Conservation (phyloP, 2,113 vertebrate genomes). For the Lepidothrix coronata region DNA sequence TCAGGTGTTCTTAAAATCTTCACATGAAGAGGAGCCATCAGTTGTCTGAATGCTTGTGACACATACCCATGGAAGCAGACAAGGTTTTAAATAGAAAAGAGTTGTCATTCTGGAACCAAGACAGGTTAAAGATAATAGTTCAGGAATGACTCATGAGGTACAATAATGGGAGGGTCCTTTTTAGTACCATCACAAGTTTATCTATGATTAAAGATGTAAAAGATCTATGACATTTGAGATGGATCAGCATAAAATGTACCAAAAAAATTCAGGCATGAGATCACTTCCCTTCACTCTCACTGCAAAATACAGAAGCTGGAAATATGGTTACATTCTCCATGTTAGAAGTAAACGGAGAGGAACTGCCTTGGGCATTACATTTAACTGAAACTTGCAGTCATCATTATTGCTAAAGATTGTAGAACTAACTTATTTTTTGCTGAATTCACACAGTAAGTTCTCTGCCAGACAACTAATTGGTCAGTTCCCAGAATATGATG, state of each 20-base stretch:
- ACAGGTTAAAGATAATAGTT: neutral
- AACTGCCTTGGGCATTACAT: neutral
- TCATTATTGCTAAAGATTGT: neutral
- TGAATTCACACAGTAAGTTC: neutral
- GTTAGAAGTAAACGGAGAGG: neutral
- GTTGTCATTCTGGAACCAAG: neutral
- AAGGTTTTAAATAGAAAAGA: neutral
- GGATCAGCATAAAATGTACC: neutral
- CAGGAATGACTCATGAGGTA: neutral
- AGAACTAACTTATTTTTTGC: neutral
- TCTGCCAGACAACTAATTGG: neutral
- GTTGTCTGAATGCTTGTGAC: neutral
- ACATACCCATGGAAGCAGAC: neutral
- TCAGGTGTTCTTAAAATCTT: neutral
- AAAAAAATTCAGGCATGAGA: neutral
- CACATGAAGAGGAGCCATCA: rapidly evolving
- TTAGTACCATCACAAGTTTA: neutral
- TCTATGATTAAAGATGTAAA: neutral
- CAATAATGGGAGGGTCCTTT: neutral
- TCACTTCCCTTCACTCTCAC: neutral
- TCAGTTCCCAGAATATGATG: no score
- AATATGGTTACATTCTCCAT: neutral
- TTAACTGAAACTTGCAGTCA: neutral
- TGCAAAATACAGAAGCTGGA: neutral
- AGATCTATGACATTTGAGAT: neutral